Base-by-base conservation (phyloP, 1,140 invertebrate genomes). In the Nomia melanderi region DNA sequence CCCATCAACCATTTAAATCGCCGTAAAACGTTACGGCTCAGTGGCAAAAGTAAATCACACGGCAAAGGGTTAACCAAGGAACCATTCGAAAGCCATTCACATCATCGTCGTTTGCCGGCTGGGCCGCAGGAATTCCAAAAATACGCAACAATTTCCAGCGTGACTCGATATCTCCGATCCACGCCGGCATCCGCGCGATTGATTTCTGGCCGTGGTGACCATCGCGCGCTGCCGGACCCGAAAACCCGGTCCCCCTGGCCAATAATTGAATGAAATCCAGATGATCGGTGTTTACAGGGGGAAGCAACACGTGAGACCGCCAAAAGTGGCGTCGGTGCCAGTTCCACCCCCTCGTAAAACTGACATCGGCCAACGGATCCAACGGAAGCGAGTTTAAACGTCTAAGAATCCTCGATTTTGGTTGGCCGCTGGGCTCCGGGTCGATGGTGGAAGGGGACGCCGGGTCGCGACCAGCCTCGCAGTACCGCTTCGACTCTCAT, bases 401-500 rank as follows among this genome's bases (percentile, higher is more conserved):
- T 57, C 33, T 56, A 56, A 60, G 86, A 84, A 79, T 67, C 39
- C 53, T n/a, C 59, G 36, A 36, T 71, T 57, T 66, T 29, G 82
- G 87, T 88, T 88, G 86, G 87, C 72, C 63, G 64, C 29, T 6
- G 60, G 36, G 66, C 70, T 65, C 78, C 60, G 59, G 86, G 86
- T 87, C 86, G 83, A 88, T 87, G 85, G 75, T 78, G 81, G 77
- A 75, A 71, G 78, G 84, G 86, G 78, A 82, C 75, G 77, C 77
- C 84, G 80, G 82, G 86, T 83, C 78, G 74, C 63, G 57, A 64
- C 80, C 72, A 83, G 64, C 72, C 77, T 87, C 79, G 78, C 84
- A 89, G 88, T 89, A 79, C 76, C 80, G 79, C 78, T 82, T 82
- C 77, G 86, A 86, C 82, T 70, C 76, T 76, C 79, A 81, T 78